phyloP scores from a whole-genome alignment of 2,797 vertebrate species.

The Pseudomugil gertrudae region DNA sequence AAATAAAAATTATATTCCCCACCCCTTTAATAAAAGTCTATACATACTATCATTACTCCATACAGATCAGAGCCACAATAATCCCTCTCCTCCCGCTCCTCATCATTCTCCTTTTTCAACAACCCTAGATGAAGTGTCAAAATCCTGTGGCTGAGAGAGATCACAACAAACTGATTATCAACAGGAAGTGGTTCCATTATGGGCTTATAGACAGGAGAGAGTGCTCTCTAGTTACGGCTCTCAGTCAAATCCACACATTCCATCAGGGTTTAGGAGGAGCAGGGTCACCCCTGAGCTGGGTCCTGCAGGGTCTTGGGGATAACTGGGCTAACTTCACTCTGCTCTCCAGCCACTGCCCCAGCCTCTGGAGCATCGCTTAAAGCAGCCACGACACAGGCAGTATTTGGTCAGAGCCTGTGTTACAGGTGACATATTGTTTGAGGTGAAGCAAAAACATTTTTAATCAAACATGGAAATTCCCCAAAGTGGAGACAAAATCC shows the following conservation, averaged over 20 bases:
- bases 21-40: constrained; percentile 41
- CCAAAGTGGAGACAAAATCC: constrained; percentile 10
- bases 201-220: constrained; percentile 76
- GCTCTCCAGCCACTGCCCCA: constrained; percentile 40
- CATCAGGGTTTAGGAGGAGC: constrained; percentile 73
- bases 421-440: constrained; percentile 22
- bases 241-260: constrained; percentile 80
- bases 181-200: constrained; percentile 84
- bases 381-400: constrained; percentile 48
- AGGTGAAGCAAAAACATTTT: constrained; percentile 14
- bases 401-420: constrained; percentile 48
- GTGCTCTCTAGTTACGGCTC: constrained; percentile 79
- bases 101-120: constrained; percentile 34
- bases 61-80: constrained; percentile 57
- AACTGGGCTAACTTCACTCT: constrained; percentile 52
- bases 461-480: constrained; percentile 29
- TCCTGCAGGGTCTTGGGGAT: constrained; percentile 73
- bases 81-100: constrained; percentile 35
- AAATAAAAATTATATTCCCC: constrained; percentile 31
- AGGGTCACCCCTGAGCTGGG: constrained; percentile 45
- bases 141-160: constrained; percentile 67
- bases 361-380: constrained; percentile 51
- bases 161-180: constrained; percentile 81
- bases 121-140: constrained; percentile 72
- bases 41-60: constrained; percentile 49